phyloP scores from a whole-genome alignment of 2,888 invertebrate genomes.

The Cheilosia grossa region DNA sequence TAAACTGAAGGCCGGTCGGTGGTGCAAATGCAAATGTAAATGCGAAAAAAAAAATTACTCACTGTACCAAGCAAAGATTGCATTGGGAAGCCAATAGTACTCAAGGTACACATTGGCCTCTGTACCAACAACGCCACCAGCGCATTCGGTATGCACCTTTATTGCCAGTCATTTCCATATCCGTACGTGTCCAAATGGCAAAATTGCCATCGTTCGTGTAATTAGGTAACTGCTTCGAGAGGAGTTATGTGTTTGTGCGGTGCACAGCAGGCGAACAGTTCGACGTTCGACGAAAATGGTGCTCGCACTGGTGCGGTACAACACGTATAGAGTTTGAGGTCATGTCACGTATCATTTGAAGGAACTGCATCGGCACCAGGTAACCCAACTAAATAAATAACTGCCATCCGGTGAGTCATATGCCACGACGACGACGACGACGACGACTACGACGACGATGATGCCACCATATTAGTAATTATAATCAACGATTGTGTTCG shows the following conservation, averaged over 20 bases:
- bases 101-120: constrained; percentile 18
- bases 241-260: background rate
- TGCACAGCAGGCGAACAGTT: constrained; percentile 15
- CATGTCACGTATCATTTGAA: constrained; percentile 68
- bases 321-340: constrained; percentile 32
- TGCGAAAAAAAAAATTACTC: constrained; percentile 9
- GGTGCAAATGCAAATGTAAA: background rate
- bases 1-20: constrained; percentile 24
- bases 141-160: constrained; percentile 70
- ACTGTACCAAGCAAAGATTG: constrained; percentile 51
- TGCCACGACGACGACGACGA: constrained; percentile 10
- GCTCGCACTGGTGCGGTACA: background rate
- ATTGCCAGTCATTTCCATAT: constrained; percentile 72
- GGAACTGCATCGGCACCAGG: constrained; percentile 51
- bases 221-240: constrained; percentile 58
- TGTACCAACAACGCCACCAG: constrained; percentile 9
- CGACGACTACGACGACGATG: background rate
- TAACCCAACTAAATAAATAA: constrained; percentile 55
- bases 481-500: constrained; percentile 53
- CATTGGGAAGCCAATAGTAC: constrained; percentile 57
- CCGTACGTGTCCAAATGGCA: constrained; percentile 72
- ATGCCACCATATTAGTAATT: constrained; percentile 55
- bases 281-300: background rate
- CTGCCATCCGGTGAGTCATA: constrained; percentile 71
- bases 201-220: constrained; percentile 71